A percentile compares a stretch with the other conserved stretches of the same genome.
These are phyloP conservation scores for Heteropelma amictum DNA, from an alignment of 2,888 invertebrate species.

Conservation along the genomic window DNA sequence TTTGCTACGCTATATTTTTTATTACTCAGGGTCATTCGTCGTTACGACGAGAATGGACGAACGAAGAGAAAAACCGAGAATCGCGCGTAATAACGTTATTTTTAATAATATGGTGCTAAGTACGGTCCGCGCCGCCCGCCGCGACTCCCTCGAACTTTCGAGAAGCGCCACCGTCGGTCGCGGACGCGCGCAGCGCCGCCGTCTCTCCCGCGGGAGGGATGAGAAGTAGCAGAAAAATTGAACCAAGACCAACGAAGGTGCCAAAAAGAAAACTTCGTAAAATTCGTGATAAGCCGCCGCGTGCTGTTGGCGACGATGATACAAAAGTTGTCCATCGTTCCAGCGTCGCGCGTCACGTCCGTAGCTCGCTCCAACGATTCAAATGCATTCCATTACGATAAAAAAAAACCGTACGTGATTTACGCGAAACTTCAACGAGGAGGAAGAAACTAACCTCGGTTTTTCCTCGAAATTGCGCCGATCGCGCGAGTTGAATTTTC, in stretches of 20 bases:
- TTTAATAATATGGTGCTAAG: constrained; percentile 60
- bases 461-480: not conserved
- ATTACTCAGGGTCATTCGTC: constrained; percentile 45
- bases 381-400: constrained; percentile 51
- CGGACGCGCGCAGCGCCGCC: constrained; percentile 51
- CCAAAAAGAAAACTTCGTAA: constrained; percentile 57
- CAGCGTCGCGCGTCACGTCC: constrained; percentile 42
- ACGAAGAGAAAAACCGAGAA: constrained; percentile 22
- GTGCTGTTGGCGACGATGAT: constrained; percentile 28
- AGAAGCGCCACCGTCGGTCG: no score
- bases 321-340: constrained; percentile 40
- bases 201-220: not conserved
- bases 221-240: constrained; percentile 18
- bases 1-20: constrained; percentile 62
- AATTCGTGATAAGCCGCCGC: no score
- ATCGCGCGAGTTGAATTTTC: constrained; percentile 11
- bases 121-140: constrained; percentile 40
- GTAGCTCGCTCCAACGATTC: constrained; percentile 50
- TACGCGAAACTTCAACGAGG: constrained; percentile 14
- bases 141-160: constrained; percentile 26
- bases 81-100: constrained; percentile 55
- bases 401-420: constrained; percentile 35
- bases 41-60: constrained; percentile 3
- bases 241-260: constrained; percentile 58
- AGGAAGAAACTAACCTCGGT: not conserved